Conservation (phyloP, 2,888 invertebrate species). For the Epinotia nisella region DNA sequence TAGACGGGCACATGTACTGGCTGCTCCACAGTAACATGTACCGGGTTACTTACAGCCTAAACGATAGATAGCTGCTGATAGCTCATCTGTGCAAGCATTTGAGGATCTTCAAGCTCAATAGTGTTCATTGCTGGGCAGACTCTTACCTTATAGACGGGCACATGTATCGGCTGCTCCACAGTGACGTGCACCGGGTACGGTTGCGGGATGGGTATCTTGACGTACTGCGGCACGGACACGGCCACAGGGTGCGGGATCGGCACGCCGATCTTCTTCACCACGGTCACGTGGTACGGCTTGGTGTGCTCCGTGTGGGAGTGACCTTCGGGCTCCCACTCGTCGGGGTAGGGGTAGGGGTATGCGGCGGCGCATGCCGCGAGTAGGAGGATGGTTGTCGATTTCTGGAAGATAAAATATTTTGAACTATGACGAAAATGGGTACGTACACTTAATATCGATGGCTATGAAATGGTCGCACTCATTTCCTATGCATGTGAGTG, state of each 20-base stretch:
- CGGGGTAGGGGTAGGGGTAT: conserved; percentile 69
- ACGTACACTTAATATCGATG: too few relatives aligned
- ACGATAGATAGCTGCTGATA: too few relatives aligned
- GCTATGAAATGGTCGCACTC: too few relatives aligned
- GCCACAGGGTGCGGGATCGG: conserved; percentile 90
- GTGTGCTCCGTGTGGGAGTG: conserved; percentile 88
- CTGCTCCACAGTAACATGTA: conserved; percentile 88
- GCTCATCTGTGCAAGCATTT: too few relatives aligned
- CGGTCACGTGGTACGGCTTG: conserved; percentile 88
- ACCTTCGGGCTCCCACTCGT: conserved; percentile 82
- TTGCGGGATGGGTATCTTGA: conserved; percentile 89
- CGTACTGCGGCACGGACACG: conserved; percentile 88
- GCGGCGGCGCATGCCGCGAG: conserved; percentile 65
- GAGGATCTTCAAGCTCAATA: too few relatives aligned
- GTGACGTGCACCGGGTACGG: conserved; percentile 90
- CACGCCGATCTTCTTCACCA: conserved; percentile 89
- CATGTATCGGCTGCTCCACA: conserved; percentile 89
- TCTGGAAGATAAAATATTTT: conserved; percentile 59
- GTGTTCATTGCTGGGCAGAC: too few relatives aligned
- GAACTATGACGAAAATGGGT: too few relatives aligned
- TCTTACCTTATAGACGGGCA: conserved; percentile 88
- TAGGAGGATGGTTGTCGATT: conserved; percentile 73
- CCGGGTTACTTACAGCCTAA: too few relatives aligned
- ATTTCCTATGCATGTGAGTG: too few relatives aligned
- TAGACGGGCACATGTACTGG: conserved; percentile 90